A percentile compares a stretch with the other conserved stretches of the same genome.
phyloP scores from a whole-genome alignment of 2,888 invertebrate species.

The Macrophya annulata region DNA sequence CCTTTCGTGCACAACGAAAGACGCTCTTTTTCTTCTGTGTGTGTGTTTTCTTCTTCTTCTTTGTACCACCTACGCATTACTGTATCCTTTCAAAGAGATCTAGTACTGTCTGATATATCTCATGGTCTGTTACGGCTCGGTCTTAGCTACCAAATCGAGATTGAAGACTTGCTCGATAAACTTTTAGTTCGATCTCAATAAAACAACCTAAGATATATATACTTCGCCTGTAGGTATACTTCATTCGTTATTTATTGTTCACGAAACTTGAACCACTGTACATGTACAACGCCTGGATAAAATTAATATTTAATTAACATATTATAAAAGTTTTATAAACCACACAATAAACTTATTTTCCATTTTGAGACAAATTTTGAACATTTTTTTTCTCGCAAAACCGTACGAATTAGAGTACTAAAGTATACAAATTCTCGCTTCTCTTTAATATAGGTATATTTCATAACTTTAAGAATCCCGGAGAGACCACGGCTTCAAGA shows the following conservation, averaged over 20 bases:
- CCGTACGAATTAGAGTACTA: not conserved
- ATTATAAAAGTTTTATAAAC: too few species aligned
- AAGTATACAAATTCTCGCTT: not conserved
- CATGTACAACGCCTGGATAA: not conserved
- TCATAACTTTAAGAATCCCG: not conserved
- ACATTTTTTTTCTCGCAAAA: not conserved
- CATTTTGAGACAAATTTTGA: too few species aligned
- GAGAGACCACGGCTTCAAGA: not conserved
- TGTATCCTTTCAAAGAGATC: slow-evolving; percentile 33
- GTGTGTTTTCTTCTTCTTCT: not conserved
- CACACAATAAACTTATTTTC: too few species aligned
- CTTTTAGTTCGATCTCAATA: slow-evolving; percentile 8
- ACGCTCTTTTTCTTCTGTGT: not conserved
- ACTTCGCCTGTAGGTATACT: not conserved
- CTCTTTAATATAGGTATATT: not conserved
- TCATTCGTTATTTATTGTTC: not conserved
- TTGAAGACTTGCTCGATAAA: slow-evolving; percentile 34
- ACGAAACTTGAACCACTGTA: not conserved
- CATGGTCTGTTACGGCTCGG: slow-evolving; percentile 21
- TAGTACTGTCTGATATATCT: slow-evolving; percentile 35
- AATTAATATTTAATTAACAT: not conserved
- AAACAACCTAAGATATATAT: slow-evolving; percentile 8
- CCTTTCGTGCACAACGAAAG: not conserved
- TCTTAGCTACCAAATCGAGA: slow-evolving; percentile 43
- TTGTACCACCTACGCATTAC: slow-evolving; percentile 2